phyloP scores from a whole-genome alignment of 2,113 vertebrate species.

The Leuciscus idus region DNA sequence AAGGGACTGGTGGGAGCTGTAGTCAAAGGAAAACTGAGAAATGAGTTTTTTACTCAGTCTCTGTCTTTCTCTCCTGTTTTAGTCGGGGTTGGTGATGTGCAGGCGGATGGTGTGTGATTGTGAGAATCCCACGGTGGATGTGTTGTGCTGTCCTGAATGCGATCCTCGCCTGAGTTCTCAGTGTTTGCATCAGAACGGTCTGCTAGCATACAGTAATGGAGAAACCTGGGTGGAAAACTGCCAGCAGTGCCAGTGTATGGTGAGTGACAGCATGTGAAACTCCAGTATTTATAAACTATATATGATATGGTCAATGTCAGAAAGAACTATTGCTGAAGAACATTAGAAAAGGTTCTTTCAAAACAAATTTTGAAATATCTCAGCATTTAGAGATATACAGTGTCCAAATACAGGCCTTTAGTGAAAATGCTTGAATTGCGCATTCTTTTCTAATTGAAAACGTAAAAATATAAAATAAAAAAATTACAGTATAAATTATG shows the following conservation, averaged over 20 bases:
- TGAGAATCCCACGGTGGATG: constrained; percentile 93
- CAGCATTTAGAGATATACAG: neutral
- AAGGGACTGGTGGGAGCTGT: neutral
- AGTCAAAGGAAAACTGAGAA: neutral
- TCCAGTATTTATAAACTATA: neutral
- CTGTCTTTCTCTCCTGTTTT: neutral
- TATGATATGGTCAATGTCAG: neutral
- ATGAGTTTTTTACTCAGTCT: too few relatives aligned
- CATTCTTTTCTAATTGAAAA: neutral
- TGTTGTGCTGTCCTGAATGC: constrained; percentile 97
- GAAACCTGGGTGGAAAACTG: constrained; percentile 96
- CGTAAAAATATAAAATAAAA: too few relatives aligned
- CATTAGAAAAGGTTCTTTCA: neutral
- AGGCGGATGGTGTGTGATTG: constrained; percentile 98
- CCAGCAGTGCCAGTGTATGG: constrained; percentile 96
- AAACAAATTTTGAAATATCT: neutral
- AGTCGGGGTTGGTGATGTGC: constrained; percentile 95
- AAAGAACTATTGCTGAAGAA: neutral
- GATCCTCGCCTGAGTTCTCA: constrained; percentile 94
- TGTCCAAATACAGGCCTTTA: neutral
- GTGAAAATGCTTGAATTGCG: neutral
- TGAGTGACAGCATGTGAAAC: constrained; percentile 67
- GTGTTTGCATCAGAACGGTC: constrained; percentile 92
- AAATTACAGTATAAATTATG: neutral
- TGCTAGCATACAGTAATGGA: constrained; percentile 89